Evolutionary conservation across 2,113 vertebrate genomes (phyloP), one percentile per base, ranked within the genome.

Genomic region (Centropristis striata): DNA sequence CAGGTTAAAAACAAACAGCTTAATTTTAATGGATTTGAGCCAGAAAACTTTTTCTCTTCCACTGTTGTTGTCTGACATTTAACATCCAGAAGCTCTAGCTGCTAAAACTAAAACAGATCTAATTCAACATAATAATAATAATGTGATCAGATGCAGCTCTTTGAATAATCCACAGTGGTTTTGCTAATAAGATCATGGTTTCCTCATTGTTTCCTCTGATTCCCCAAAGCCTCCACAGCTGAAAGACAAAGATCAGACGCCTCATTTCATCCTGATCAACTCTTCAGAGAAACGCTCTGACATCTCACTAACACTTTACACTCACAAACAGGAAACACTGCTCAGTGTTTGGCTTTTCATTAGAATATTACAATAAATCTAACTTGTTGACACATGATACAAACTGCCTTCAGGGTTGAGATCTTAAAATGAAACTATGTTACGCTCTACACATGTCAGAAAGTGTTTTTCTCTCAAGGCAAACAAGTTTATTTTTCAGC

Each of bases 151-250:
- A 82, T 65, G 41, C 81, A 74, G 60, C 71, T 77, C 63, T 87
- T 71, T 79, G 75, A 87, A 85, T 80, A 78, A 84, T 61, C 83
- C 80, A 83, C 71, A 39, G 65, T 51, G 77, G 54, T 70, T 71
- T 61, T 59, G 28, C 76, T 88, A 87, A 92, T 89, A 87, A 86
- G 77, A 90, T 88, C 87, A 90, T 87, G 85, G 41, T 49, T 75
- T 87, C 83, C 69, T 73, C 51, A 9, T 78, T 87, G 77, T 66
- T 27, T 8, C 4, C 58, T 63, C 49, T 8, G 27, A 78, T 80
- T 88, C 78, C 70, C 83, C 44, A 53, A 84, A 91, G 79, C 69
- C 63, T 72, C 47, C 67, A 74, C 42, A 46, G n/a, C 49, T 58
- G 54, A 84, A 81, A 86, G 72, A 75, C 72, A 89, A 84, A 86